phyloP scores from a whole-genome alignment of 2,888 invertebrate species.

The Leptothorax acervorum region DNA sequence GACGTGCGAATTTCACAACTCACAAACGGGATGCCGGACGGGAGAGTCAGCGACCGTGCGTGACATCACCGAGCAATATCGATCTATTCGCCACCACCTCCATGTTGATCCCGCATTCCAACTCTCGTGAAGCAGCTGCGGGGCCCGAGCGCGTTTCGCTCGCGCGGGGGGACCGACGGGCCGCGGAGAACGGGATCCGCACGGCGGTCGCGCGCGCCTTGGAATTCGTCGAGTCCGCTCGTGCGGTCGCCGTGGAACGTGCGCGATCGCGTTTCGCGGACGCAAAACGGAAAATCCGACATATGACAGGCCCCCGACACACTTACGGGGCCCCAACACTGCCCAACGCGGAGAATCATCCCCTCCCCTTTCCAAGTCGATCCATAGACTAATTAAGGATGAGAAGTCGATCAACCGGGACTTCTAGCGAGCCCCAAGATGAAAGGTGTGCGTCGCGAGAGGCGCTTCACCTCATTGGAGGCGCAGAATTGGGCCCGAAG shows the following conservation, averaged over 20 bases:
- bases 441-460: conserved; percentile 6
- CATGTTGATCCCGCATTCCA: conserved; percentile 81
- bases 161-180: background rate
- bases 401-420: background rate
- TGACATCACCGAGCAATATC: conserved; percentile 78
- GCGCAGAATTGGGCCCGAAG: too few relatives aligned
- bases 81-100: conserved; percentile 79
- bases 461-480: background rate
- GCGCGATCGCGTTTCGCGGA: conserved; percentile 9
- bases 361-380: conserved; percentile 55
- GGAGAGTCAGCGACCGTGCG: conserved; percentile 75
- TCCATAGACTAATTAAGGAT: background rate
- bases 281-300: conserved; percentile 50
- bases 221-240: background rate
- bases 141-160: conserved; percentile 2
- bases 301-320: conserved; percentile 58
- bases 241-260: background rate
- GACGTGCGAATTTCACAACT: conserved; percentile 53
- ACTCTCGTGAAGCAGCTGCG: conserved; percentile 66
- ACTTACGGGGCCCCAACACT: conserved; percentile 48
- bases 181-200: background rate
- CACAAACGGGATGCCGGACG: conserved; percentile 71
- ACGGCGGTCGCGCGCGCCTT: background rate
- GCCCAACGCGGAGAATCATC: background rate
- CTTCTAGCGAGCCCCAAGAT: background rate